Evolutionary conservation across 2,888 invertebrate species (phyloP), one percentile per base, ranked within the genome.

Genomic region (Abrostola tripartita): DNA sequence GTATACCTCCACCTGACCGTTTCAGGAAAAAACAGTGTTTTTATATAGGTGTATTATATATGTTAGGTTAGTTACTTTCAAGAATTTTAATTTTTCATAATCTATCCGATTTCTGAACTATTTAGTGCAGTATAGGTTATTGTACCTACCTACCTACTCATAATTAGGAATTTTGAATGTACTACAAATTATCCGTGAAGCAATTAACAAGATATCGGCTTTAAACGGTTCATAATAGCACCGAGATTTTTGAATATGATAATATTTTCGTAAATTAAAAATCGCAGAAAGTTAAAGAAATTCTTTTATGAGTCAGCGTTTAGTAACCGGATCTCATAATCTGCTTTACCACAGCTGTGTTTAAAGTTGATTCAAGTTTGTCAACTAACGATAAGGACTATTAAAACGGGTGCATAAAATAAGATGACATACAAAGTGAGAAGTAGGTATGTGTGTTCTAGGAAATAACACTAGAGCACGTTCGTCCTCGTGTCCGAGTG

Each of bases 231-330:
- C 37, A 65, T 56, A 7, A 12, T 9, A 37, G 61, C 36, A 35
- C 63, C 56, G 35, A 71, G 38, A n/a, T 41, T 56, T 11, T 63
- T 14, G 49, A 59, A 41, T 6, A 60, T 59, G 8, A 72, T 69
- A 55, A 59, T 59, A 8, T 35, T 49, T 59, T 40, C 37, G 8
- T 37, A 52, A 60, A 64, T 62, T 60, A 55, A 68, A 12, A 70
- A 55, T 52, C 64, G 56, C 58, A 41, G 74, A 76, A 76, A 76
- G 76, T 76, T 53, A 49, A 67, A 68, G 61, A 76, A 63, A 70
- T 67, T 65, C 38, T 36, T 53, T 52, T 41, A 64, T 63, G 68
- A 69, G 50, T 69, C 64, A 71, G 64, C 42, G 52, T 41, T 6
- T 60, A 56, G 38, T 51, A 66, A 72, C 71, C 73, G 72, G 66